phyloP scores from a whole-genome alignment of 2,113 vertebrate genomes.

The Colius striatus region DNA sequence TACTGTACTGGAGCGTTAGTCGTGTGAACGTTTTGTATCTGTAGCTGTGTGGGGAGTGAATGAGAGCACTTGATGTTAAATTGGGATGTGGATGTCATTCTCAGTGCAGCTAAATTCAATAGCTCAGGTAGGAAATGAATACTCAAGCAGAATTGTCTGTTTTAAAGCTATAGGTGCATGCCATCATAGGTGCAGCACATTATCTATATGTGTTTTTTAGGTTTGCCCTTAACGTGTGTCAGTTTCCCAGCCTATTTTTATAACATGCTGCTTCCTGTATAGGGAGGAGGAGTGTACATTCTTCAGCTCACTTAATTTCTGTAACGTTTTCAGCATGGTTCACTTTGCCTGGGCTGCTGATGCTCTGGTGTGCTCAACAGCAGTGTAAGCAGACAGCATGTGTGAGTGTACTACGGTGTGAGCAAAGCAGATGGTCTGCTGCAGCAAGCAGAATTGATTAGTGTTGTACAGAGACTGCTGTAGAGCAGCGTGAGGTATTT shows the following conservation, averaged over 20 bases:
- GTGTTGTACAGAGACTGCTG: neutral
- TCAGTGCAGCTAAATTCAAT: neutral
- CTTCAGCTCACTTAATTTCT: neutral
- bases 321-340: neutral
- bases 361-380: neutral
- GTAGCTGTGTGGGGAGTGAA: neutral
- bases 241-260: neutral
- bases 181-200: neutral
- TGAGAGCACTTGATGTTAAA: neutral
- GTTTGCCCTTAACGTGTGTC: neutral
- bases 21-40: neutral
- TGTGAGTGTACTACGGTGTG: neutral
- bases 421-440: constrained; percentile 16
- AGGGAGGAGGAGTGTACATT: neutral
- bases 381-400: neutral
- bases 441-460: constrained; percentile 29
- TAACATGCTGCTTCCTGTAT: neutral
- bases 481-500: neutral
- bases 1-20: neutral
- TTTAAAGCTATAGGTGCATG: neutral
- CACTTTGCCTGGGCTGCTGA: neutral
- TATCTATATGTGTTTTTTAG: neutral
- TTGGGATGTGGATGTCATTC: neutral
- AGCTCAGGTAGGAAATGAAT: neutral
- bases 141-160: neutral